phyloP scores from a whole-genome alignment of 1,140 invertebrate species.

The Lepidurus packardi region DNA sequence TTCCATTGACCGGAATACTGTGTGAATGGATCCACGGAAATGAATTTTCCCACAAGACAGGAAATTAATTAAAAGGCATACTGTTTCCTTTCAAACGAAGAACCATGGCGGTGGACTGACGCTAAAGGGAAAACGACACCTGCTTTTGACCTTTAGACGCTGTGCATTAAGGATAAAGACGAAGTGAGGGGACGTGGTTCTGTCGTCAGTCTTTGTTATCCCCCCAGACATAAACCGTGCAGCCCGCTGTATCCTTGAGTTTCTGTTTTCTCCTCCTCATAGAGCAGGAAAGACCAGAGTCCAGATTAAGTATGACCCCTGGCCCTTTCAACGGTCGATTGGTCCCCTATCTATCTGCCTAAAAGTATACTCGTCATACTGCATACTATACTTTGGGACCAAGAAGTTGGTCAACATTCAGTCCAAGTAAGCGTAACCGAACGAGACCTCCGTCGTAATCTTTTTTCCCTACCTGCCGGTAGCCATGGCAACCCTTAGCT shows the following conservation, averaged over 20 bases:
- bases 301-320: conserved; percentile 3
- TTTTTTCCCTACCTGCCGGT: neutral
- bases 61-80: no score
- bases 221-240: neutral
- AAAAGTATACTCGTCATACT: neutral
- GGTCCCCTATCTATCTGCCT: neutral
- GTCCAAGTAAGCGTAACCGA: neutral
- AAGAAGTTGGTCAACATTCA: conserved; percentile 1
- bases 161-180: neutral
- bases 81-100: no score
- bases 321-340: neutral
- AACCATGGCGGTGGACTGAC: no score
- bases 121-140: no score
- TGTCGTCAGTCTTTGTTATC: conserved; percentile 10
- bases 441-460: neutral
- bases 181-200: neutral
- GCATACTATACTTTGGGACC: neutral
- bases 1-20: no score
- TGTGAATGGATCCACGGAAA: no score
- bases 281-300: neutral
- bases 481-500: conserved; percentile 1
- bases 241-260: neutral
- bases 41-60: no score
- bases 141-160: neutral
- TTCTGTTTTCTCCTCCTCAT: neutral